A percentile compares a stretch with the other conserved stretches of the same genome.
phyloP scores from a whole-genome alignment of 2,888 invertebrate species.

The Callyntrura guangdongensis region DNA sequence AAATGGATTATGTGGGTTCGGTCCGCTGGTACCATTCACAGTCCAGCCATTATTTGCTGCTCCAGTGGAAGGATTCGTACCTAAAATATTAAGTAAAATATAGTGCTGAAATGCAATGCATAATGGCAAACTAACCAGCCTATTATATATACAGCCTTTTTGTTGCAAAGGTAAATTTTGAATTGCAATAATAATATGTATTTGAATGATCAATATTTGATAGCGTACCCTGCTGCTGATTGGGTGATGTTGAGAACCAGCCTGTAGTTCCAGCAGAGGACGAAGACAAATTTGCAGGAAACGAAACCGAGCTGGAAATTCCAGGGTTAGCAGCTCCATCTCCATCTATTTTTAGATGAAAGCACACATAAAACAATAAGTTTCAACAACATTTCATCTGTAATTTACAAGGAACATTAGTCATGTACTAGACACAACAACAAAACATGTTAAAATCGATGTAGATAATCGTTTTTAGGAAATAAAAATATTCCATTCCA shows the following conservation, averaged over 20 bases:
- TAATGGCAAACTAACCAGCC: too few species aligned
- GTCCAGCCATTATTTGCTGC: constrained; percentile 57
- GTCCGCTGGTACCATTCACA: constrained; percentile 64
- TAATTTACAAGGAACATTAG: too few species aligned
- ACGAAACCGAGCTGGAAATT: constrained; percentile 80
- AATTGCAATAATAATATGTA: too few species aligned
- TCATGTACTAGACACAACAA: too few species aligned
- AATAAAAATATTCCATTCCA: too few species aligned
- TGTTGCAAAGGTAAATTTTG: too few species aligned
- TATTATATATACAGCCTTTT: too few species aligned
- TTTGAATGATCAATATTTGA: neutral
- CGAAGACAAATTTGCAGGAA: constrained; percentile 83
- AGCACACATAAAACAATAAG: neutral
- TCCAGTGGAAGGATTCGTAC: constrained; percentile 50
- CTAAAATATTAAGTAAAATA: constrained; percentile 4
- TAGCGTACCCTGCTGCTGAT: constrained; percentile 81
- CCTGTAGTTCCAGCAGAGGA: constrained; percentile 64
- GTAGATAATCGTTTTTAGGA: too few species aligned
- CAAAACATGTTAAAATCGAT: too few species aligned
- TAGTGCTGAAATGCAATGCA: too few species aligned
- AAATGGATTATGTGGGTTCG: constrained; percentile 83
- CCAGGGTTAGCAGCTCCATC: constrained; percentile 71
- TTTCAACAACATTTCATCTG: neutral
- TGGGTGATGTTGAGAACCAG: constrained; percentile 83
- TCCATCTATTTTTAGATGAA: constrained; percentile 70